These are phyloP conservation scores for Atta cephalotes DNA, from an alignment of 1,140 invertebrate genomes.

Conservation along the genomic window DNA sequence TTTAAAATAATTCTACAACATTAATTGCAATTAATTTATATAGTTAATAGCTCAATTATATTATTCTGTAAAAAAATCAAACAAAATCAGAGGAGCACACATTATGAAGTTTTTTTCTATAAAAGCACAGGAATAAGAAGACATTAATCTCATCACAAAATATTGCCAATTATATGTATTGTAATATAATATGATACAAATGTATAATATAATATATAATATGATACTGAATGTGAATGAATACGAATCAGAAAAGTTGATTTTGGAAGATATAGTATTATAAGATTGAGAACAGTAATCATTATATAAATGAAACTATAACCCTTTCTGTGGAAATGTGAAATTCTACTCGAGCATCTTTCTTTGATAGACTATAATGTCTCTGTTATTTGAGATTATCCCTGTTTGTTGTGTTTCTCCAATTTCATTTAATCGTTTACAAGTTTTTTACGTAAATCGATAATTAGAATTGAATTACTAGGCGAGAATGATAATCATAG, in stretches of 20 bases:
- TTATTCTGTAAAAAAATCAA: not conserved
- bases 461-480: not conserved
- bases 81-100: not conserved
- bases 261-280: not conserved
- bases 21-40: not conserved
- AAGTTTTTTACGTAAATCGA: not conserved
- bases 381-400: constrained; percentile 25
- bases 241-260: not conserved
- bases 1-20: not conserved
- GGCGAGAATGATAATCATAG: not conserved
- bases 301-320: constrained; percentile 46
- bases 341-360: constrained; percentile 11
- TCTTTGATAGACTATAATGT: constrained; percentile 9
- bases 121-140: not conserved
- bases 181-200: not conserved
- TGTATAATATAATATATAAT: not conserved
- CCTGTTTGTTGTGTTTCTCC: not conserved
- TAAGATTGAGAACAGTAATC: not conserved
- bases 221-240: not conserved
- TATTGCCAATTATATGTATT: not conserved
- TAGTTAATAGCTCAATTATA: not conserved
- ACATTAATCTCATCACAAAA: too few species aligned
- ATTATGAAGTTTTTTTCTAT: not conserved
- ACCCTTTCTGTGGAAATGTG: not conserved
- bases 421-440: not conserved